Percentiles rank a stretch among this genome's conserved stretches.
Evolutionary conservation across 2,888 invertebrate genomes (phyloP).

Genomic region (Acanthosepion esculentum): DNA sequence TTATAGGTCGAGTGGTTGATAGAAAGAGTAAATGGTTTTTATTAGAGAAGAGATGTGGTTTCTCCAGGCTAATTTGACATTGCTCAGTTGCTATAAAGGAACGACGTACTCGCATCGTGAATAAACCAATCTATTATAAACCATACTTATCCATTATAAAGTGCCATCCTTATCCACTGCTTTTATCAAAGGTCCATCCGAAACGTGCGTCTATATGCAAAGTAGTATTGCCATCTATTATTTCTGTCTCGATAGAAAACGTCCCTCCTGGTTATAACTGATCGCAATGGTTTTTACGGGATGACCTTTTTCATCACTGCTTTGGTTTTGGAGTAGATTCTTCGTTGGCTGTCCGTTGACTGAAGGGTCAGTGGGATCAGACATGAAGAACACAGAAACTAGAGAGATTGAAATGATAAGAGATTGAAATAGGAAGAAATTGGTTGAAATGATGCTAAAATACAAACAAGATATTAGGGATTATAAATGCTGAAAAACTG

Average conservation of each 20-base stretch:
- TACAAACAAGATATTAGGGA: too few relatives aligned
- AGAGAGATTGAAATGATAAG: too few relatives aligned
- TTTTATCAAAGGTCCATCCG: not conserved
- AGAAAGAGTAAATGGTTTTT: not conserved
- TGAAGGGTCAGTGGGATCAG: not conserved
- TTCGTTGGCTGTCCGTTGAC: slow-evolving; percentile 33
- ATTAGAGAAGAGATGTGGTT: not conserved
- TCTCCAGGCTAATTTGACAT: not conserved
- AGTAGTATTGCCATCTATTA: slow-evolving; percentile 3
- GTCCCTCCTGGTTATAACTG: slow-evolving; percentile 11
- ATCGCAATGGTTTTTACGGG: slow-evolving; percentile 33
- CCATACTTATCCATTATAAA: not conserved
- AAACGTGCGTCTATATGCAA: slow-evolving; percentile 21
- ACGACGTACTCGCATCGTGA: not conserved
- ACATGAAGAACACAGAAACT: not conserved
- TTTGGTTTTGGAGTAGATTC: not conserved
- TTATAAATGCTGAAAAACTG: too few relatives aligned
- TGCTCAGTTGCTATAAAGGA: not conserved
- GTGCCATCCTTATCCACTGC: not conserved
- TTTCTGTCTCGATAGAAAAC: not conserved
- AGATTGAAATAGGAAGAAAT: too few relatives aligned
- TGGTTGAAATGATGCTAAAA: too few relatives aligned
- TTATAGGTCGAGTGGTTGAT: not conserved
- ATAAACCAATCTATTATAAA: slow-evolving; percentile 5
- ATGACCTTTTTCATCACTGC: not conserved